Base-by-base conservation (phyloP, 1,140 invertebrate genomes). In the Holcopasites calliopsidis region DNA sequence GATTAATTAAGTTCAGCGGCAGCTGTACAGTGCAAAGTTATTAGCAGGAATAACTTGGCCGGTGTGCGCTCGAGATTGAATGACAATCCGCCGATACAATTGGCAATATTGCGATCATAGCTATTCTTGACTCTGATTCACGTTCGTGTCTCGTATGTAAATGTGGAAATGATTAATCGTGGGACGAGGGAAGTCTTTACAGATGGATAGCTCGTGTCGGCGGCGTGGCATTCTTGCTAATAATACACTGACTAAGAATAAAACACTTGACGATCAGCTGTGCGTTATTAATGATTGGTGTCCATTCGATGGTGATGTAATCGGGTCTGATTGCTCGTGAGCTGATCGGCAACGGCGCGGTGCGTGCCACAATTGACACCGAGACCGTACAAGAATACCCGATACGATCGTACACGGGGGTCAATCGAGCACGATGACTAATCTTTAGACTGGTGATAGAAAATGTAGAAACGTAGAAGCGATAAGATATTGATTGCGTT, bases 401-500 rank as follows among this genome's bases (percentile, higher is more conserved):
- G 66, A 64, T 79, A 76, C 78, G 79, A 85, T 82, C 79, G 57
- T 74, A n/a, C n/a, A n/a, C 68, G 80, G 76, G 82, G 89, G 89
- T 91, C 88, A 90, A 91, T 87, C 90, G 85, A 84, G 68, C 65
- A 54, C 84, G 77, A 84, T 84, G 80, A 86, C 80, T 88, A 88
- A 89, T 86, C 82, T n/a, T n/a, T n/a, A n/a, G n/a, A n/a, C n/a
- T n/a, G n/a, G 85, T 83, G 21, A 23, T 76, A 72, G 60, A 73
- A n/a, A n/a, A n/a, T 5, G 11, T 2, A 47, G 33, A n/a, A 13
- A 26, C 61, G 52, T n/a, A 16, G 65, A 80, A 77, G 77, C 86
- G 84, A 89, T 89, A 91, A 90, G 90, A 92, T 91, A 91, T 92
- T 90, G 90, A 91, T 92, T 87, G 91, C 86, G 90, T 89, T 90